Base-by-base conservation (phyloP, 1,140 invertebrate species). In the Trachymyrmex cornetzi region DNA sequence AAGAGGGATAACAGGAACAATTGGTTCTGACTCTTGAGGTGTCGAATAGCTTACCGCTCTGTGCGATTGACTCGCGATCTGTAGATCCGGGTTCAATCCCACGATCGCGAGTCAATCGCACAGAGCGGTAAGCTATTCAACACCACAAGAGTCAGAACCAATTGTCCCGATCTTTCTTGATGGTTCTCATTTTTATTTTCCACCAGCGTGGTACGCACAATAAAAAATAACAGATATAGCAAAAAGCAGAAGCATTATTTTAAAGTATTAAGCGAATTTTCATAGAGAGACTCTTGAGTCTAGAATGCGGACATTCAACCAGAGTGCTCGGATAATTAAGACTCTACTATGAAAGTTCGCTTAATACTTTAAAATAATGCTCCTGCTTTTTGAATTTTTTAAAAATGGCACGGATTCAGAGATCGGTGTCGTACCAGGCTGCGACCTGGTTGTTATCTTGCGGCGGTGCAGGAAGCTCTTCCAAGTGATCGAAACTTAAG, bases 391-490 rank as follows among this genome's bases (percentile, higher is more conserved):
- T 67, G 19, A 67, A 34, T 67, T 88, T 2, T 1, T 86, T 48
- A 74, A 66, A 50, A 61, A 85, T 77, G 85, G 89, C 85, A 92
- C 91, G 88, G 89, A 89, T 92, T 96, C 97, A 99, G 92, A 99
- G 97, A 95, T 99, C 99, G 88, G 99, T 99, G 95, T 99, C 99
- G 96, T 99, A 99, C 98, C 98, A 99, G 91, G 98, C 98, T 88
- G 98, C 98, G 77, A 98, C 97, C 93, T 98, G 98, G 93, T 97
- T 98, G 95, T 98, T 98, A 94, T 98, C 98, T 91, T 97, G 97
- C 71, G 98, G 98, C 63, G 98, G 98, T 89, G 98, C 97, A 72
- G 98, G 97, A 94, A 98, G 97, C 92, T 97, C 97, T 92, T 98
- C 97, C 88, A 99, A 96, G 91, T 97, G 97, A 93, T 98, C 97